phyloP scores from a whole-genome alignment of 37 sponge, comb jelly and placozoan genomes.

The Eunapius fragilis region DNA sequence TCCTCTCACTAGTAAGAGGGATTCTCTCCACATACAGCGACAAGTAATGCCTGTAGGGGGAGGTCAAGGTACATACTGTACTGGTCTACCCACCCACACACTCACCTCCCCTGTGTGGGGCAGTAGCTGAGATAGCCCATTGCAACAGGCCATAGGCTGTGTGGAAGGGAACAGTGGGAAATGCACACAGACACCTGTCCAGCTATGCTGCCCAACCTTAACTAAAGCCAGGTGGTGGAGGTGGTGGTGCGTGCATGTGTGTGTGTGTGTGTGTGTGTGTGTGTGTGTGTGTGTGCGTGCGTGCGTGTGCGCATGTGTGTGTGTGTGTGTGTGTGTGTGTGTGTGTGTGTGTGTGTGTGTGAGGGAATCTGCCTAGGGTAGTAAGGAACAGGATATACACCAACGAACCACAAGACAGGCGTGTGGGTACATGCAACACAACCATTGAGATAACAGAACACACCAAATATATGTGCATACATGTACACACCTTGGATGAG shows the following conservation, averaged over 20 bases:
- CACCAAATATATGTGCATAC: too few relatives aligned
- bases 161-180: too few relatives aligned
- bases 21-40: slow-evolving; percentile 34
- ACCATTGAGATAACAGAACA: too few relatives aligned
- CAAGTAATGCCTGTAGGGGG: slow-evolving; percentile 45
- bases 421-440: too few relatives aligned
- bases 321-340: slow-evolving; percentile 21
- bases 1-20: slow-evolving; percentile 66
- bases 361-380: too few relatives aligned
- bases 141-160: slow-evolving; percentile 82
- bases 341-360: neutral
- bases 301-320: slow-evolving; percentile 23
- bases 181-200: too few relatives aligned
- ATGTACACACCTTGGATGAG: slow-evolving; percentile 61
- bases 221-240: too few relatives aligned
- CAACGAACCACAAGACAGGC: too few relatives aligned
- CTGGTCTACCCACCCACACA: neutral
- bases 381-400: too few relatives aligned
- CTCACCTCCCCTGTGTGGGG: slow-evolving; percentile 67
- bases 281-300: slow-evolving; percentile 26
- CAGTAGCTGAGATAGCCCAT: slow-evolving; percentile 72
- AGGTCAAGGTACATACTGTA: too few relatives aligned
- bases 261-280: slow-evolving; percentile 15
- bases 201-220: too few relatives aligned
- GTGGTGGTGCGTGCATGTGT: neutral